Conservation (phyloP, 2,797 vertebrate genomes). For the Tamandua tetradactyla region DNA sequence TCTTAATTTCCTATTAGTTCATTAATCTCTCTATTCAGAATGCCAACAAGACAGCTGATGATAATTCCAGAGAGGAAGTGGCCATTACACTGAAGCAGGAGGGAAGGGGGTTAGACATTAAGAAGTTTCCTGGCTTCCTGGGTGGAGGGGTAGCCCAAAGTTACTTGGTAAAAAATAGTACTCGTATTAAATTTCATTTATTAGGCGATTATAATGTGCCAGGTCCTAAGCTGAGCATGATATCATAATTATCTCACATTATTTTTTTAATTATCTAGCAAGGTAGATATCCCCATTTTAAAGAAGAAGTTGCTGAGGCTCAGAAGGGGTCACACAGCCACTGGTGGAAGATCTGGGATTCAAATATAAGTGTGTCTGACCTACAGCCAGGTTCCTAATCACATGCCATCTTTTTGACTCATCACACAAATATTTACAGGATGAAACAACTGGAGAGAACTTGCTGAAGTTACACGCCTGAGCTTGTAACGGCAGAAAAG, state of each 20-base stretch:
- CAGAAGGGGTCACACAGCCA: background rate
- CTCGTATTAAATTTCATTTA: background rate
- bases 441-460: background rate
- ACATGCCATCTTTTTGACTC: background rate
- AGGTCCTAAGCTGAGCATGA: background rate
- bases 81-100: conserved; percentile 18
- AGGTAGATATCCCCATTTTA: background rate
- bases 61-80: conserved; percentile 71
- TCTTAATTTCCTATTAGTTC: conserved; percentile 77
- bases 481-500: background rate
- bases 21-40: conserved; percentile 79
- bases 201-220: background rate
- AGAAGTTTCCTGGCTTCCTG: conserved; percentile 54
- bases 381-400: background rate
- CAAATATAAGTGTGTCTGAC: background rate
- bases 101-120: conserved; percentile 8
- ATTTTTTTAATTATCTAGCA: background rate
- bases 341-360: background rate
- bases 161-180: background rate
- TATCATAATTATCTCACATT: background rate
- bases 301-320: background rate
- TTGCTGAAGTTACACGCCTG: too few relatives aligned
- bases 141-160: conserved; percentile 33
- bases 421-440: background rate
- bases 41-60: conserved; percentile 76